Percentiles rank a stretch among this genome's conserved stretches.
These are phyloP conservation scores for Microctenopoma steveboyesi DNA, from an alignment of 2,797 vertebrate genomes.

Conservation along the genomic window DNA sequence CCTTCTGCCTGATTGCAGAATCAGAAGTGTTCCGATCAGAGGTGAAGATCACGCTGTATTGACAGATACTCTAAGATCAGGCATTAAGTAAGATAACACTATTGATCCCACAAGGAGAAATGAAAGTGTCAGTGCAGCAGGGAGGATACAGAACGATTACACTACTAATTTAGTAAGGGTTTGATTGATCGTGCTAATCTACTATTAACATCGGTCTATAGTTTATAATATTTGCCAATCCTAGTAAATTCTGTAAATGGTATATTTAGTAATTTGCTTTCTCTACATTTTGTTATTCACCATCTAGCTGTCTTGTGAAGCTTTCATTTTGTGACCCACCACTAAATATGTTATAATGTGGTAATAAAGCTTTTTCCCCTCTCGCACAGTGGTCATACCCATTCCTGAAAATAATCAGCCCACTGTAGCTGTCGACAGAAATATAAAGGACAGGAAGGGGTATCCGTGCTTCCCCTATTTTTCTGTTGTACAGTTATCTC, in stretches of 20 bases:
- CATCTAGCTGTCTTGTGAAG: neutral
- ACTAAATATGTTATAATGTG: too few species aligned
- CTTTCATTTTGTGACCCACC: neutral
- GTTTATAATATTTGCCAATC: neutral
- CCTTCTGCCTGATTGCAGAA: too few species aligned
- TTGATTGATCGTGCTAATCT: neutral
- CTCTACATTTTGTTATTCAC: neutral
- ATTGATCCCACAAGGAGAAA: too few species aligned
- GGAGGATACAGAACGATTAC: too few species aligned
- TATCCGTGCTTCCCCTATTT: neutral
- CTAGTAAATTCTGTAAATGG: neutral
- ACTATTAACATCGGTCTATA: neutral
- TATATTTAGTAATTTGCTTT: neutral
- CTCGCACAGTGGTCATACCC: neutral
- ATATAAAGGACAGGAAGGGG: conserved; percentile 13
- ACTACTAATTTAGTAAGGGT: too few species aligned
- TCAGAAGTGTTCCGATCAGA: neutral
- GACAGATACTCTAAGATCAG: neutral
- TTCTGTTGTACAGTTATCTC: neutral
- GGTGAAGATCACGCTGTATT: neutral
- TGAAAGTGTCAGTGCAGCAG: too few species aligned
- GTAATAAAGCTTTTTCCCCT: neutral
- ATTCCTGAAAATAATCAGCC: conserved; percentile 19
- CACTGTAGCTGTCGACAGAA: conserved; percentile 11
- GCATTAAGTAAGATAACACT: too few species aligned